Conservation (phyloP, 2,113 vertebrate genomes). For the Perognathus longimembris region DNA sequence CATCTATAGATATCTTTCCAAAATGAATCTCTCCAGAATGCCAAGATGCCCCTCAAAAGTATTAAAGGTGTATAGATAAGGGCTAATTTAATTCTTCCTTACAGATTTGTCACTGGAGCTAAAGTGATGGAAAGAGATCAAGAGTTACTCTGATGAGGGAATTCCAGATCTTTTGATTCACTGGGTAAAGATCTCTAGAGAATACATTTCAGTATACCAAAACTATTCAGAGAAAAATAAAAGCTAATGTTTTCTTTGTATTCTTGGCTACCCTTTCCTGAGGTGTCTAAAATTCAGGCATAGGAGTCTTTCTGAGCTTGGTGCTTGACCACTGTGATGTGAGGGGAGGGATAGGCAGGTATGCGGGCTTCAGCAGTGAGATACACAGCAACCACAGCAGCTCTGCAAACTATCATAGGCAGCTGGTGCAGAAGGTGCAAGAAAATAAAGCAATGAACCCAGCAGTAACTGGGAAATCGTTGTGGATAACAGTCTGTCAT, state of each 20-base stretch:
- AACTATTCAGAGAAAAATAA: neutral
- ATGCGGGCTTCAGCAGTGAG: rapidly evolving
- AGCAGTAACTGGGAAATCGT: neutral
- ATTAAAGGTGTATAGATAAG: neutral
- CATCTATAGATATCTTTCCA: constrained; percentile 5
- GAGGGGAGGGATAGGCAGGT: too few species aligned
- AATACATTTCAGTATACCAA: constrained; percentile 13
- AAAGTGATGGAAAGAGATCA: neutral
- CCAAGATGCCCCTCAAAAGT: neutral
- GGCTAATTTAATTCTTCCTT: constrained; percentile 15
- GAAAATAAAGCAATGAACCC: neutral
- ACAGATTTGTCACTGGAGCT: neutral
- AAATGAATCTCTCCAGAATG: constrained; percentile 13
- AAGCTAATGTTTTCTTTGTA: neutral
- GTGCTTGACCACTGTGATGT: neutral
- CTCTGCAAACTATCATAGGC: neutral
- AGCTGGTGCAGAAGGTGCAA: neutral
- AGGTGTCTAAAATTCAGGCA: neutral
- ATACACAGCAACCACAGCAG: neutral
- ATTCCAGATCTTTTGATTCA: constrained; percentile 41
- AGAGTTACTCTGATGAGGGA: neutral
- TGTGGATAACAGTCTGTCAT: neutral
- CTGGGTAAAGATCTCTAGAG: neutral
- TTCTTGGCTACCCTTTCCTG: neutral
- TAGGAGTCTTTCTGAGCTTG: neutral